These are phyloP conservation scores for Spodoptera litura DNA, from an alignment of 1,140 invertebrate genomes.

Conservation along the genomic window DNA sequence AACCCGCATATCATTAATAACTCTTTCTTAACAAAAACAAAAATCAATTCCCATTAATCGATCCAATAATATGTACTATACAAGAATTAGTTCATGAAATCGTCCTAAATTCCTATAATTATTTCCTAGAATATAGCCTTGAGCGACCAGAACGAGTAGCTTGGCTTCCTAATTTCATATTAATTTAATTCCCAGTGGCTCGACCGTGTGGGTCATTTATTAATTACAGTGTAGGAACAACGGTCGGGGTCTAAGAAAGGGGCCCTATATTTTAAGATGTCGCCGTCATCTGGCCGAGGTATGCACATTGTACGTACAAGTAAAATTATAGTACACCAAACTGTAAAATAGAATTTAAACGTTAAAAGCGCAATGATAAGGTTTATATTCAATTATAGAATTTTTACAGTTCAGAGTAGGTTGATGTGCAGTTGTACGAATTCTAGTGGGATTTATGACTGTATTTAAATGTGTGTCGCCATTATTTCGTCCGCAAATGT, in stretches of 20 bases:
- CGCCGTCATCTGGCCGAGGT: conserved; percentile 78
- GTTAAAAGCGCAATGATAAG: no score
- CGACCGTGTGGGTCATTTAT: conserved; percentile 79
- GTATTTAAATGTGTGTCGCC: conserved; percentile 25
- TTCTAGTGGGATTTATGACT: conserved; percentile 67
- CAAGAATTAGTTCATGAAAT: no score
- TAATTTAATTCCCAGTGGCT: conserved; percentile 56
- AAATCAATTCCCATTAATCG: no score
- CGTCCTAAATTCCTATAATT: not conserved
- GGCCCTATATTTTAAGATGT: conserved; percentile 83
- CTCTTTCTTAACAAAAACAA: no score
- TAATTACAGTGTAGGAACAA: conserved; percentile 77
- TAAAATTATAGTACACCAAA: conserved; percentile 50
- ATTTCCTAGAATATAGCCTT: not conserved
- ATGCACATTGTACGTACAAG: conserved; percentile 67
- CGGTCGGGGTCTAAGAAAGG: conserved; percentile 73
- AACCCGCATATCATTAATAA: no score
- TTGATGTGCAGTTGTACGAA: no score
- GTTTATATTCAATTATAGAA: no score
- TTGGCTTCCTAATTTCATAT: conserved; percentile 57
- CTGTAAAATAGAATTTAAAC: no score
- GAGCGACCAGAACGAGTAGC: conserved; percentile 17
- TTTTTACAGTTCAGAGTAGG: no score
- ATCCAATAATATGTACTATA: no score
- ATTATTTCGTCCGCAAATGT: conserved; percentile 38